These are phyloP conservation scores for Platygyra sinensis DNA, from an alignment of 64 coral and sea anemone species.

Conservation along the genomic window DNA sequence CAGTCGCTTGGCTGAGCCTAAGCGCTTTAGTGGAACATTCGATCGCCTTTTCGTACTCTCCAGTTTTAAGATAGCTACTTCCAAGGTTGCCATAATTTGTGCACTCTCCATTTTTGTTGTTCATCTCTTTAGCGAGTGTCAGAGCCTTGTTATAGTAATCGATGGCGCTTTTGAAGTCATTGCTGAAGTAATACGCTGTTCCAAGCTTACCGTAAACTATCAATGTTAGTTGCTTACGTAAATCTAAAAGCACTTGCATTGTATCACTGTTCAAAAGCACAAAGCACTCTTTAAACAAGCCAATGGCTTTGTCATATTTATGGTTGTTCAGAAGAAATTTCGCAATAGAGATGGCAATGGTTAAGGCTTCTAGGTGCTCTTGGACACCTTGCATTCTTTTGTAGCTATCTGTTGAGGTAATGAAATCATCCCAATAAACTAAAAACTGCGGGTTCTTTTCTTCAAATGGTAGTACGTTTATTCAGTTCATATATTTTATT, in stretches of 20 bases:
- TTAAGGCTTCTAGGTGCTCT: background rate
- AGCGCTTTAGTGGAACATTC: background rate
- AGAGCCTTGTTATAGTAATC: conserved; percentile 6
- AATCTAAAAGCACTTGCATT: background rate
- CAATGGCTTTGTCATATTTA: background rate
- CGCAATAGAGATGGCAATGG: background rate
- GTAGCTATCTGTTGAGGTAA: too few species aligned
- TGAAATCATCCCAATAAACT: too few species aligned
- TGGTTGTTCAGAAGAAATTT: background rate
- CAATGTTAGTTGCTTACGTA: background rate
- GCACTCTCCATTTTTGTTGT: conserved; percentile 25
- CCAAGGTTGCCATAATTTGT: conserved; percentile 29
- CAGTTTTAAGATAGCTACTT: background rate
- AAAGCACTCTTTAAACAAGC: background rate
- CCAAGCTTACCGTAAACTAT: conserved; percentile 18
- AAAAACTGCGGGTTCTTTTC: too few species aligned
- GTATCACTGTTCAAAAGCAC: background rate
- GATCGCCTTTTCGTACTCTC: conserved; percentile 18
- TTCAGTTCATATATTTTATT: too few species aligned
- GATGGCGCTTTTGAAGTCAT: conserved; percentile 9
- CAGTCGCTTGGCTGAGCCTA: too few species aligned
- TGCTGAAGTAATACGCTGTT: background rate
- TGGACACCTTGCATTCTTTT: background rate
- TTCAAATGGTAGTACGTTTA: too few species aligned
- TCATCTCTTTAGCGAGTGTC: background rate